Conservation (phyloP, 2,797 vertebrate species). For the Oryzias sinensis region DNA sequence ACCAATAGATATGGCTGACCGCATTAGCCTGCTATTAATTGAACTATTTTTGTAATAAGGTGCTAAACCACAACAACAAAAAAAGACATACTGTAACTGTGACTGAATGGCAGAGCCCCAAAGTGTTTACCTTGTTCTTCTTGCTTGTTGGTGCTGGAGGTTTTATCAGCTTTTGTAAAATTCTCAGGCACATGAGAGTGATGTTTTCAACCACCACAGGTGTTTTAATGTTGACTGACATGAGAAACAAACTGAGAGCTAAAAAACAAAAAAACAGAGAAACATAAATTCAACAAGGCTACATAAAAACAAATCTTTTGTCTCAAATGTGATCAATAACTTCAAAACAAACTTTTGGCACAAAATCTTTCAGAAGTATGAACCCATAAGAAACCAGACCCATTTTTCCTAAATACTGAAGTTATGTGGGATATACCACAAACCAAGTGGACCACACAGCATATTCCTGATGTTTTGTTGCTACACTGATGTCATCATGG, state of each 20-base stretch:
- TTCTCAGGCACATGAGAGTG: conserved; percentile 97
- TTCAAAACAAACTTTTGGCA: neutral
- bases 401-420: too few species aligned
- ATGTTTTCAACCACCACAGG: conserved; percentile 98
- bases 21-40: neutral
- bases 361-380: neutral
- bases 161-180: conserved; percentile 96
- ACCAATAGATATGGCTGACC: neutral
- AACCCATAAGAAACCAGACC: too few species aligned
- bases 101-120: neutral
- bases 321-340: too few species aligned
- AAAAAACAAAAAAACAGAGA: neutral
- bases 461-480: too few species aligned
- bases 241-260: conserved; percentile 97
- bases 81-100: neutral
- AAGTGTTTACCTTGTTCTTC: conserved; percentile 91
- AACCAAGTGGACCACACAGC: too few species aligned
- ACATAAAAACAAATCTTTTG: too few species aligned
- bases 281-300: neutral
- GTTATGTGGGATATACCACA: too few species aligned
- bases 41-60: neutral
- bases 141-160: conserved; percentile 96
- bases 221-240: conserved; percentile 99
- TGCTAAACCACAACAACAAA: neutral
- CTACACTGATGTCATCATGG: neutral